phyloP scores from a whole-genome alignment of 2,113 vertebrate species.

The Hemiprocne comata region DNA sequence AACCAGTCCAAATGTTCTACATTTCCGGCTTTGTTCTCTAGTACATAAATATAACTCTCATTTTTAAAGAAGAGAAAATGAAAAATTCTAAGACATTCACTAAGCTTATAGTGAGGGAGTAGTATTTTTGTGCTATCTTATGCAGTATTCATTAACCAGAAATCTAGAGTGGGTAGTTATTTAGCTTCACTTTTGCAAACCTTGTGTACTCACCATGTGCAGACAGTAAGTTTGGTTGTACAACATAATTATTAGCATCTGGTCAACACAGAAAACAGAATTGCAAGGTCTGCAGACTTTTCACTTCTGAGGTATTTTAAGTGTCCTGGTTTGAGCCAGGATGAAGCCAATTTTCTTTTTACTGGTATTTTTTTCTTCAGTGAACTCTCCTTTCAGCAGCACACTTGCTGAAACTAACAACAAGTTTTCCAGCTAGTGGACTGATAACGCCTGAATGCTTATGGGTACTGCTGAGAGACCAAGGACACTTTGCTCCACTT shows the following conservation, averaged over 20 bases:
- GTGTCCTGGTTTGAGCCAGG: too few relatives aligned
- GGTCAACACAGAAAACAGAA: not conserved
- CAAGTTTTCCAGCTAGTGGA: too few relatives aligned
- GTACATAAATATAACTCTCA: not conserved
- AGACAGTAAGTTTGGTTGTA: not conserved
- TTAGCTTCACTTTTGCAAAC: not conserved
- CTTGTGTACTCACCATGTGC: not conserved
- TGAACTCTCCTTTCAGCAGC: too few relatives aligned
- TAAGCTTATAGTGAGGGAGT: not conserved
- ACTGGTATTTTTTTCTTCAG: too few relatives aligned
- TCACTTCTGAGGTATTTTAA: not conserved
- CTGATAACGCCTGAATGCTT: too few relatives aligned
- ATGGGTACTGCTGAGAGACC: too few relatives aligned
- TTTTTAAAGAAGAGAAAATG: not conserved
- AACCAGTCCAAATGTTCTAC: not conserved
- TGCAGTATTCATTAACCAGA: not conserved
- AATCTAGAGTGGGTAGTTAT: fast-evolving
- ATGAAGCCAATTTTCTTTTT: too few relatives aligned
- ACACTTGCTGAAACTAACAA: too few relatives aligned
- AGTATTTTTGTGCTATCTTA: not conserved
- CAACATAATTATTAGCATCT: not conserved
- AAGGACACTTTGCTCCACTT: too few relatives aligned
- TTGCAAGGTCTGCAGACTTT: not conserved
- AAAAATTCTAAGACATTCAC: not conserved
- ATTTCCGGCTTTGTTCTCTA: not conserved